These are phyloP conservation scores for Cydia amplana DNA, from an alignment of 1,140 invertebrate genomes.

Conservation along the genomic window DNA sequence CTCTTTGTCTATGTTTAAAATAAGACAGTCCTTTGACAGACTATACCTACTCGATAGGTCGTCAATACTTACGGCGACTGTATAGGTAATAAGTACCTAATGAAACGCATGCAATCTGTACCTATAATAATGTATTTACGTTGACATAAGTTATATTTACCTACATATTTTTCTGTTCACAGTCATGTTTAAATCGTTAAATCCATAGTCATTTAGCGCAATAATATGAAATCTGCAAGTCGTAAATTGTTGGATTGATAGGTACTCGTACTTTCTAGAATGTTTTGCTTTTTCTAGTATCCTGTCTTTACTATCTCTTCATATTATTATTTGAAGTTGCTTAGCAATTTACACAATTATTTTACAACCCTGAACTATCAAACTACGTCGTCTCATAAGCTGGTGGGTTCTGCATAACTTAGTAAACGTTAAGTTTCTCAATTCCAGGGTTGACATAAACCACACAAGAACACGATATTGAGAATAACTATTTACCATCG, in stretches of 20 bases:
- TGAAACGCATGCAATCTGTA: no score
- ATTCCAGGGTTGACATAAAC: not conserved
- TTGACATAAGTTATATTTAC: no score
- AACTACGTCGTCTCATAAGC: constrained; percentile 12
- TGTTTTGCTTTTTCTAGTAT: not conserved
- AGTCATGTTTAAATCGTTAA: no score
- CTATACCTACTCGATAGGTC: no score
- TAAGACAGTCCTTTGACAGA: no score
- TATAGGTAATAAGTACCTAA: no score
- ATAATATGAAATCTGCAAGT: not conserved
- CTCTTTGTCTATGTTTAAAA: no score
- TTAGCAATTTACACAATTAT: constrained; percentile 12
- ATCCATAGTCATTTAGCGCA: no score
- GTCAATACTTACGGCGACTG: no score
- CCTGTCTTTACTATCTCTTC: not conserved
- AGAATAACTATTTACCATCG: not conserved
- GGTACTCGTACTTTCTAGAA: not conserved
- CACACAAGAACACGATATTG: not conserved
- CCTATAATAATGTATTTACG: no score
- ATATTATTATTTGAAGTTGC: constrained; percentile 4
- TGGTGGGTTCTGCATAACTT: constrained; percentile 14
- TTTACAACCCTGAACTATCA: not conserved
- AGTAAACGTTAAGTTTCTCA: constrained; percentile 14
- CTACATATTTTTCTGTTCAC: no score
- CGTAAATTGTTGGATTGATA: no score